Conservation (phyloP, 92 coral and sea anemone species). For the Parazoanthus swiftii region DNA sequence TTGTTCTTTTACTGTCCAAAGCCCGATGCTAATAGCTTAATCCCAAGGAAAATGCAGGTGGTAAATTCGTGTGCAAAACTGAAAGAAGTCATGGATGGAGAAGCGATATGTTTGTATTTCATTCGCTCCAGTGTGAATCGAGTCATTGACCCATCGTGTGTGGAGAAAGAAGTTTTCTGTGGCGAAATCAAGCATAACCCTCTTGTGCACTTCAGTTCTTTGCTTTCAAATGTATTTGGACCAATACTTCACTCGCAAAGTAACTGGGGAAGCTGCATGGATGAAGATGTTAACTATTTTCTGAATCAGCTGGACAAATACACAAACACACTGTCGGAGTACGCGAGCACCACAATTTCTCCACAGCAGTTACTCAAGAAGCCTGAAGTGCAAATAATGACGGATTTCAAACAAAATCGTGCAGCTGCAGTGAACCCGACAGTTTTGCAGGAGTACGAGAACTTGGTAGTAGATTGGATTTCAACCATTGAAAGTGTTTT, state of each 20-base stretch:
- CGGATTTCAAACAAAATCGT: conserved; percentile 96
- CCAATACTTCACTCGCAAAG: conserved; percentile 93
- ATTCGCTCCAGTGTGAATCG: conserved; percentile 96
- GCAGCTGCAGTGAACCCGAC: conserved; percentile 98
- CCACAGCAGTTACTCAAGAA: conserved; percentile 94
- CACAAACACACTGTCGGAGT: conserved; percentile 84
- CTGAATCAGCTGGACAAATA: conserved; percentile 89
- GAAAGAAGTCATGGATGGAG: conserved; percentile 95
- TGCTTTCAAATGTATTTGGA: conserved; percentile 83
- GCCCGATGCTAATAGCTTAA: conserved; percentile 81
- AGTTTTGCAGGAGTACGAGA: conserved; percentile 89
- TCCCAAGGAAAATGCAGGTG: conserved; percentile 82
- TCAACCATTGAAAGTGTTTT: conserved; percentile 85
- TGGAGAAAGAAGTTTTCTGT: conserved; percentile 97
- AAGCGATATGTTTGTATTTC: conserved; percentile 95
- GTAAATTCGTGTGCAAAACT: conserved; percentile 95
- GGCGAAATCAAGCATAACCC: conserved; percentile 99
- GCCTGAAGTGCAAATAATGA: conserved; percentile 91
- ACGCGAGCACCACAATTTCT: conserved; percentile 88
- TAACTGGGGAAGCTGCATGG: conserved; percentile 85
- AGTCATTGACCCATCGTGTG: conserved; percentile 94
- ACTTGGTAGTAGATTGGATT: conserved; percentile 89
- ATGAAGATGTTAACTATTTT: conserved; percentile 83
- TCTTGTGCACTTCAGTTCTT: conserved; percentile 82
- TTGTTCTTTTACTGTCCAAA: conserved; percentile 95